A percentile compares a stretch with the other conserved stretches of the same genome.
phyloP scores from a whole-genome alignment of 2,797 vertebrate genomes.

The Neopelma chrysocephalum region DNA sequence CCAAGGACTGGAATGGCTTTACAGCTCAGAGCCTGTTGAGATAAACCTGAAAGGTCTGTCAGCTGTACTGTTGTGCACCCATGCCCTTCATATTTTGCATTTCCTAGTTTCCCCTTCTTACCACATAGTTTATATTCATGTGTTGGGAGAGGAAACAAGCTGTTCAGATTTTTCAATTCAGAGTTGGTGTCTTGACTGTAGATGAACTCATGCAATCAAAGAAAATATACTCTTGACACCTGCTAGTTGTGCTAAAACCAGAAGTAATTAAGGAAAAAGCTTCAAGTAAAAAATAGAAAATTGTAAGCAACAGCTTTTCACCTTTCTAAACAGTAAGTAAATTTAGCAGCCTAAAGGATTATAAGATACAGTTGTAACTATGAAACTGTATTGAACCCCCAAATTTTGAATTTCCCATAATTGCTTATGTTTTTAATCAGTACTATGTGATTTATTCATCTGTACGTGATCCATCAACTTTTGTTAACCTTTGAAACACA shows the following conservation, averaged over 20 bases:
- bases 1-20: neutral
- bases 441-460: neutral
- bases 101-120: neutral
- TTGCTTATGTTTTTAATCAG: neutral
- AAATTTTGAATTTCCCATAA: neutral
- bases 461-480: neutral
- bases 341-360: neutral
- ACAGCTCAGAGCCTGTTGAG: neutral
- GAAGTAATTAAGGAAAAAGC: neutral
- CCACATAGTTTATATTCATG: neutral
- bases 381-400: neutral
- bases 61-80: neutral
- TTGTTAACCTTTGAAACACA: neutral
- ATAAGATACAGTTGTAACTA: neutral
- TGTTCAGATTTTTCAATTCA: neutral
- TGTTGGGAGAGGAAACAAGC: neutral
- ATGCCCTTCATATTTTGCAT: neutral
- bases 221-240: conserved; percentile 6
- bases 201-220: neutral
- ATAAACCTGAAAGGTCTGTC: neutral
- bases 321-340: neutral
- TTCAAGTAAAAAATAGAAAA: neutral
- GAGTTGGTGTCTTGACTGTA: neutral
- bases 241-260: neutral
- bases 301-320: neutral